Evolutionary conservation across 2,888 invertebrate species (phyloP), one percentile per base, ranked within the genome.

Genomic region (Idaea aversata): DNA sequence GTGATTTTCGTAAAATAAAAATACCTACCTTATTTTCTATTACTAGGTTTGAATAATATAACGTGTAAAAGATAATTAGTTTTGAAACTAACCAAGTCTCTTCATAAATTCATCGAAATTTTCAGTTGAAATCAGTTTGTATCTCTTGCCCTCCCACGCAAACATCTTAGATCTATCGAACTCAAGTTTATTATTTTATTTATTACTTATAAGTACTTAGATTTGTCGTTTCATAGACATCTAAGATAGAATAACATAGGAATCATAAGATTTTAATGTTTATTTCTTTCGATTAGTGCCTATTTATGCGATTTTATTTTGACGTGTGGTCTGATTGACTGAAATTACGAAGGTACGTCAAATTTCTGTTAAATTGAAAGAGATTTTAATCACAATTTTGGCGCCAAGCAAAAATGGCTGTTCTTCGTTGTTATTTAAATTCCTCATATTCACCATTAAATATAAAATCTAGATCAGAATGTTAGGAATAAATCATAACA

Each of bases 41-140:
- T n/a, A n/a, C n/a, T n/a, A n/a, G n/a, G n/a, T n/a, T n/a, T n/a
- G n/a, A n/a, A n/a, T n/a, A n/a, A n/a, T n/a, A n/a, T n/a, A n/a
- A n/a, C n/a, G n/a, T n/a, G n/a, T n/a, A n/a, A 38, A 25, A 13
- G 47, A 10, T 0, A 25, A 36, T 0, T 60, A 6, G 34, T 25
- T 3, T 25, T 25, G 25, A 25, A 61, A 70, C 66, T 15, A 72
- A 97, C 97, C 97, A 70, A 97, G 83, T 60, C 94, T 94, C 87
- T 96, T 97, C 96, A 97, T 96, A 86, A 96, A 97, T 59, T 96
- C 95, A 78, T 97, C 97, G 78, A 97, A 97, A 73, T 97, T 96
- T n/a, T 97, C 95, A 75, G 96, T 95, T 66, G 93, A 93, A 10
- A 94, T 88, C 70, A 97, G 90, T 79, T 95, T 97, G 90, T 96